Evolutionary conservation across 2,113 vertebrate genomes (phyloP).

Genomic region (Microcebus tavaratra): DNA sequence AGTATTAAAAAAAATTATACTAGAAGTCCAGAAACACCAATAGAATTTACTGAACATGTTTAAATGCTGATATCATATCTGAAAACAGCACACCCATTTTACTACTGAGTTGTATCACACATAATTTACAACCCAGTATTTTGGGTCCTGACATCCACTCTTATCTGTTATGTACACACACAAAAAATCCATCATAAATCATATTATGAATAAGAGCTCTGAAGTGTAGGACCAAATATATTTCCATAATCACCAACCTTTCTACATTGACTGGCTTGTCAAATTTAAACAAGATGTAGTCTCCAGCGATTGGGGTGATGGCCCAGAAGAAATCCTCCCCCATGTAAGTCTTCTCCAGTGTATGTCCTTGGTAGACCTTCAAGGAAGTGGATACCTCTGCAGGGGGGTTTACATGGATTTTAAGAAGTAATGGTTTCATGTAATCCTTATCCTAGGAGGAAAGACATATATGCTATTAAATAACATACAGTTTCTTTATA

Average conservation of each 20-base stretch:
- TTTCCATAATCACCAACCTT: conserved; percentile 85
- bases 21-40: background rate
- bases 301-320: conserved; percentile 93
- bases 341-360: conserved; percentile 96
- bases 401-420: conserved; percentile 97
- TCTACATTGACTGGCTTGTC: conserved; percentile 96
- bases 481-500: background rate
- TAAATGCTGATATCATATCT: background rate
- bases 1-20: background rate
- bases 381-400: conserved; percentile 98
- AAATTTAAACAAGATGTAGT: conserved; percentile 97
- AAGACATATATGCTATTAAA: conserved; percentile 28
- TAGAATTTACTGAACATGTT: background rate
- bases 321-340: conserved; percentile 99
- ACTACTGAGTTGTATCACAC: background rate
- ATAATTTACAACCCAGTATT: background rate
- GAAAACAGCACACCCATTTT: background rate
- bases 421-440: conserved; percentile 97
- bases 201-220: conserved; percentile 31
- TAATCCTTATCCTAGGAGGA: conserved; percentile 96
- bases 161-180: background rate
- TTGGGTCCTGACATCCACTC: background rate
- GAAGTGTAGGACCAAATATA: conserved; percentile 14
- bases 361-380: conserved; percentile 98
- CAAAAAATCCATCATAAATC: background rate